Percentiles rank a stretch among this genome's conserved stretches.
phyloP scores from a whole-genome alignment of 1,140 invertebrate genomes.

The honey bee (Apis mellifera) region DNA sequence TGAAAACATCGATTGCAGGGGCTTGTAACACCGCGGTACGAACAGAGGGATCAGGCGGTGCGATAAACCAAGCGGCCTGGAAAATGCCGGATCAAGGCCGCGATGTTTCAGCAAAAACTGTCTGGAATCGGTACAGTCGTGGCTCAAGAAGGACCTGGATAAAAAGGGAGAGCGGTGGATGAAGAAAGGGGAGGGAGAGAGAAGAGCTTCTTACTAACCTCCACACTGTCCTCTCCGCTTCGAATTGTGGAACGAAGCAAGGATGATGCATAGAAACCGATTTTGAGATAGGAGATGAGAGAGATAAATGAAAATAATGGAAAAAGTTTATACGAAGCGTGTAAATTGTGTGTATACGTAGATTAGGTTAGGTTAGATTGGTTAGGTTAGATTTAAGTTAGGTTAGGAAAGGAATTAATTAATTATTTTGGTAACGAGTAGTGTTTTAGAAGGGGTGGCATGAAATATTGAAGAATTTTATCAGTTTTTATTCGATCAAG shows the following conservation, averaged over 20 bases:
- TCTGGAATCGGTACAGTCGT: constrained; percentile 71
- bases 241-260: constrained; percentile 1
- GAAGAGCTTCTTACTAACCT: constrained; percentile 10
- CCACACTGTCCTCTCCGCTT: neutral
- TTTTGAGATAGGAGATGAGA: no score
- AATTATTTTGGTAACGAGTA: no score
- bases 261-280: no score
- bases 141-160: constrained; percentile 51
- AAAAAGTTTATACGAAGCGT: no score
- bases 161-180: constrained; percentile 1
- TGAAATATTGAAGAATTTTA: no score
- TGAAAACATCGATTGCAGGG: constrained; percentile 77
- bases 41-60: constrained; percentile 77
- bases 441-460: no score
- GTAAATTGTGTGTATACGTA: no score
- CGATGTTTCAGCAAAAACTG: constrained; percentile 79
- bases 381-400: no score
- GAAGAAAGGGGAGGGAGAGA: constrained; percentile 13
- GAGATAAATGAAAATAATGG: no score
- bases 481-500: no score
- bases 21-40: constrained; percentile 76
- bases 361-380: no score
- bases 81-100: constrained; percentile 77
- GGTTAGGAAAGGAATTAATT: no score
- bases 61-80: constrained; percentile 77